Evolutionary conservation across 2,888 invertebrate species (phyloP), one percentile per base, ranked within the genome.

Genomic region (Subacronicta megacephala): DNA sequence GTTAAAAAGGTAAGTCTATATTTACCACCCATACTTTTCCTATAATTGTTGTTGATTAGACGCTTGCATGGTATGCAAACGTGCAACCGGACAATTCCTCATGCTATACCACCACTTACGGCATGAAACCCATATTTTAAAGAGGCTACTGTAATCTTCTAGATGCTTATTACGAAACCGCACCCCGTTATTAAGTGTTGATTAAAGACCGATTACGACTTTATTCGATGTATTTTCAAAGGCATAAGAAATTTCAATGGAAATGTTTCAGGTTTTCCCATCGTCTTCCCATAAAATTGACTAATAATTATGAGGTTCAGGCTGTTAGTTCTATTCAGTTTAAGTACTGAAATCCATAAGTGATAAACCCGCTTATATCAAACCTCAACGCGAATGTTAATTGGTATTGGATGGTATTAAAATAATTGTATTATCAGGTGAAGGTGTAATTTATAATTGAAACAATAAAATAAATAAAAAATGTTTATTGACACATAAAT

Each of bases 71-170:
- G 46, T 58, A 52, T 52, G 50, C 42, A 38, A 51, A 71, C 58
- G 66, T 50, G 56, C 51, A 44, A 50, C 51, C 60, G 58, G 62
- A 67, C 69, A 60, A 67, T 76, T 46, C 62, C 64, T 75, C 72
- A 73, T 61, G 53, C 66, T 57, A 62, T 55, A 61, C 69, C 64
- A 62, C 62, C 68, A 83, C 84, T 84, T 84, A 85, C 66, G 77
- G 72, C 53, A 81, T 79, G 81, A 83, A 70, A 70, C 73, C 79
- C 72, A 76, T 82, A 82, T 81, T 80, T 72, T 65, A 69, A 75
- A 58, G 72, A 74, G 53, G 61, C 42, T 33, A 35, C 35, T 13
- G 57, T 64, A 55, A 46, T 65, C 54, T 74, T 61, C 53, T 69
- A 61, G 53, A 65, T 61, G 63, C 23, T 70, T 69, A 76, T 70